These are phyloP conservation scores for Hyles lineata DNA, from an alignment of 2,888 invertebrate genomes.

Conservation along the genomic window DNA sequence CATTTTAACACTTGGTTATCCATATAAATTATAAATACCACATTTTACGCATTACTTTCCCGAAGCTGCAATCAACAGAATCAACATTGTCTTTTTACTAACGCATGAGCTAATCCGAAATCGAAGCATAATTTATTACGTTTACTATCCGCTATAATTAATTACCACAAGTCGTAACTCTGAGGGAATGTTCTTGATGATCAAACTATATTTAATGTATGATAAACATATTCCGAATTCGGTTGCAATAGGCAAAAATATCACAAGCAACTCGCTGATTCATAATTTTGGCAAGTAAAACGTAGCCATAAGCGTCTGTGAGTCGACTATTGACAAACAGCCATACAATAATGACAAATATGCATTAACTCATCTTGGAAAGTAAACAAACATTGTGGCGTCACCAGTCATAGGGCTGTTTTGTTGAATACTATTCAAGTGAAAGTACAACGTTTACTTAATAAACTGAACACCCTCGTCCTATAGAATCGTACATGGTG, in stretches of 20 bases:
- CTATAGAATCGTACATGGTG: too few species aligned
- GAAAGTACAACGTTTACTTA: not conserved
- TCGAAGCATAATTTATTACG: not conserved
- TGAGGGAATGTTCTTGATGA: slow-evolving; percentile 34
- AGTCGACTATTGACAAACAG: slow-evolving; percentile 30
- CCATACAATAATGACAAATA: slow-evolving; percentile 23
- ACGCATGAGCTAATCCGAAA: not conserved
- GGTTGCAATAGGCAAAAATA: slow-evolving; percentile 65
- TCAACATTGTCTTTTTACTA: not conserved
- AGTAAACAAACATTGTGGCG: slow-evolving; percentile 2
- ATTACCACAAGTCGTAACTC: slow-evolving; percentile 1
- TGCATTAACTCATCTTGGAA: not conserved
- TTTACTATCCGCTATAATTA: slow-evolving; percentile 4
- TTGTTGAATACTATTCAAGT: not conserved
- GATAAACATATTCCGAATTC: slow-evolving; percentile 57
- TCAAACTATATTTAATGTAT: slow-evolving; percentile 19
- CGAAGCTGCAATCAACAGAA: not conserved
- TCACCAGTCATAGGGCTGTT: not conserved
- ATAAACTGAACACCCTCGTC: too few species aligned
- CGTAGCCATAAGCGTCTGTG: slow-evolving; percentile 5
- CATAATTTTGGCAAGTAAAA: slow-evolving; percentile 27
- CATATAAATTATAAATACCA: too few species aligned
- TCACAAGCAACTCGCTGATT: slow-evolving; percentile 46
- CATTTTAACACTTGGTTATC: too few species aligned
- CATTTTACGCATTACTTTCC: not conserved